Base-by-base conservation (phyloP, 2,888 invertebrate genomes). In the Drosophila histrio region DNA sequence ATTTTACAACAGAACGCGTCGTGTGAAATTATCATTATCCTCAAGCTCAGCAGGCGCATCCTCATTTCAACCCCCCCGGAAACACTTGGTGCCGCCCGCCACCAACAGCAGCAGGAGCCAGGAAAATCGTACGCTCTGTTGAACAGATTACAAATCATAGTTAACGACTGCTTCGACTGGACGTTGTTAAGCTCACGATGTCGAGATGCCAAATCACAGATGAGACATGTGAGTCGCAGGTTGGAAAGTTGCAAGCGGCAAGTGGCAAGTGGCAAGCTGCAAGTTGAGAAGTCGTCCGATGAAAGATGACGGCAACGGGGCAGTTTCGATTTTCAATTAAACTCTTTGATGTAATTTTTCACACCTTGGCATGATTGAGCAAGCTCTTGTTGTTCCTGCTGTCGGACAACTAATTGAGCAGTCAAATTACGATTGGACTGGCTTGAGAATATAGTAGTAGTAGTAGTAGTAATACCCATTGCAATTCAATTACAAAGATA, bases 11-110 rank as follows among this genome's bases (percentile, higher is more conserved):
- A 61, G 60, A 61, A 75, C 71, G 67, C 80, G 77, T 82, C 87
- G 85, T 85, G 81, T 76, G 79, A 82, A 81, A 87, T 81, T 82
- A 81, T 81, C 79, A 85, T 87, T 87, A 81, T 77, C 69, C 58
- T 43, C 43, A 24, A 49, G 38, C 49, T 46, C 34, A 34, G 58
- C 58, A 11, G 26, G 17, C 58, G 26, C 65, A 77, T 41, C 62
- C 57, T 47, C 66, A 76, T 60, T 67, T 61, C 44, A 17, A n/a
- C 49, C 60, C 34, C 28, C 58, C 22, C 4, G 5, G 1, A 11
- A 8, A 6, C 28, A 17, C 6, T 32, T 2, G 3, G 3, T 5
- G 8, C 8, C 13, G 1, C 26, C 17, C 28, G 4, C 3, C n/a
- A 32, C 3, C 26, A 17, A 19, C 52, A 62, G 3, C 30, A 41